Evolutionary conservation across 1,140 invertebrate genomes (phyloP).

Genomic region (Drosophila leontia): DNA sequence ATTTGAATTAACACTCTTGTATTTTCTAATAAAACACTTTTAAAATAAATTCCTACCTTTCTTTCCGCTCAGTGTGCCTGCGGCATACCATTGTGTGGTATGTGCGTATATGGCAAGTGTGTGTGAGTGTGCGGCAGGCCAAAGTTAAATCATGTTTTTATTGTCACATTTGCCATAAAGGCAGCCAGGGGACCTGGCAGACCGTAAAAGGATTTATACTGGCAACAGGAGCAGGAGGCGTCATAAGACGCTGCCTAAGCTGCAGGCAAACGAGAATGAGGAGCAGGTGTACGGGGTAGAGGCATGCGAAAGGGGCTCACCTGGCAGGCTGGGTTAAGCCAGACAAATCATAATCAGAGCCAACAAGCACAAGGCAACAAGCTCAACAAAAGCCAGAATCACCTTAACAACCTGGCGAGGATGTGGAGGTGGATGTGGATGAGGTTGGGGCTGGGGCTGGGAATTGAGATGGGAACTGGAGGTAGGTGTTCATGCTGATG

Average conservation of each 20-base stretch:
- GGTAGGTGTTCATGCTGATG: conserved; percentile 9
- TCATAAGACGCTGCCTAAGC: conserved; percentile 72
- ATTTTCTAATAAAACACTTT: too few species aligned
- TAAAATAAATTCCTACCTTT: neutral
- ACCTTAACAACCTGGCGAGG: conserved; percentile 61
- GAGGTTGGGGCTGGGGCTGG: neutral
- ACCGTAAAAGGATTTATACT: conserved; percentile 34
- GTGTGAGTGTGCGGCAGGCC: conserved; percentile 56
- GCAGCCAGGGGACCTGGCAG: conserved; percentile 51
- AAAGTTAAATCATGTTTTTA: conserved; percentile 83
- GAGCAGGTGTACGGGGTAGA: neutral
- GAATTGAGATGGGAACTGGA: neutral
- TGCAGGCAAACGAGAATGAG: conserved; percentile 11
- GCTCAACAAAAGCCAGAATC: conserved; percentile 45
- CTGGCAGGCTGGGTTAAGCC: conserved; percentile 55
- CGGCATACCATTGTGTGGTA: conserved; percentile 20
- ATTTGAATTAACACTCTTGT: too few species aligned
- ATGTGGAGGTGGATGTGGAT: neutral
- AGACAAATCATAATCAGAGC: conserved; percentile 82
- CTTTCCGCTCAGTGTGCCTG: neutral
- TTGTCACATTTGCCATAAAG: conserved; percentile 82
- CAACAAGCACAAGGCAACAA: conserved; percentile 56
- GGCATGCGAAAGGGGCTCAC: neutral
- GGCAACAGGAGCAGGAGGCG: conserved; percentile 29
- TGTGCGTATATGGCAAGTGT: conserved; percentile 1